Conservation (phyloP, 37 sponge, comb jelly and placozoan species). For the Diacarnus erythraeanus region DNA sequence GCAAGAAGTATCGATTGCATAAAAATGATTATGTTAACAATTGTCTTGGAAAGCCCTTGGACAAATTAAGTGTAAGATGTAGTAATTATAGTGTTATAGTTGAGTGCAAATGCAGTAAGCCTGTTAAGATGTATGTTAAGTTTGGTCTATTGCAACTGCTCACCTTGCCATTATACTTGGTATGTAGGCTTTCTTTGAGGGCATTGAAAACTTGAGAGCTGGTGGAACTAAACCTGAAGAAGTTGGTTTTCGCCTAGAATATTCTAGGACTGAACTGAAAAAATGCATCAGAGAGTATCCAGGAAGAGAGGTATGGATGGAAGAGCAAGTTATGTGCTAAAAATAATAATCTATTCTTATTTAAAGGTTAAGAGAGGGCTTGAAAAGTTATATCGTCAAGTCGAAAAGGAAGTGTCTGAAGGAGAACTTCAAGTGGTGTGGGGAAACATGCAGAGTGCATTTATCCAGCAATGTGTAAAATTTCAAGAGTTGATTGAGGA, state of each 20-base stretch:
- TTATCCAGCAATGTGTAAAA: constrained; percentile 71
- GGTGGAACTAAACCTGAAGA: constrained; percentile 84
- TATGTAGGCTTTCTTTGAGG: constrained; percentile 86
- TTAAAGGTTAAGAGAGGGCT: constrained; percentile 84
- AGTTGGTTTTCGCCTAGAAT: constrained; percentile 83
- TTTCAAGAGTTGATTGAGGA: constrained; percentile 65
- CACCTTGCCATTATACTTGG: no score
- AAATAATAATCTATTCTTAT: neutral
- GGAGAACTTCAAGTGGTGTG: constrained; percentile 86
- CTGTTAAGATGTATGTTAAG: neutral
- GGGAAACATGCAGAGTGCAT: constrained; percentile 86
- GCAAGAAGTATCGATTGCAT: constrained; percentile 58
- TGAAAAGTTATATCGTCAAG: constrained; percentile 81
- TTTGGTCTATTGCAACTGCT: no score
- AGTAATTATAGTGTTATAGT: neutral
- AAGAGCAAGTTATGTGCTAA: neutral
- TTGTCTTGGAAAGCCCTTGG: constrained; percentile 83
- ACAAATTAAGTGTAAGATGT: constrained; percentile 91
- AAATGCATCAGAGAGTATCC: constrained; percentile 87
- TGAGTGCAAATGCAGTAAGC: neutral
- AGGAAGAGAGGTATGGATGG: constrained; percentile 79
- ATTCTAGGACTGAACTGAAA: constrained; percentile 65
- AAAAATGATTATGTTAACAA: constrained; percentile 65
- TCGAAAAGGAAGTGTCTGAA: constrained; percentile 90
- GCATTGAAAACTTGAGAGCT: constrained; percentile 73